A percentile compares a stretch with the other conserved stretches of the same genome.
Conservation (phyloP, 2,113 vertebrate genomes). For the Otis tarda region DNA sequence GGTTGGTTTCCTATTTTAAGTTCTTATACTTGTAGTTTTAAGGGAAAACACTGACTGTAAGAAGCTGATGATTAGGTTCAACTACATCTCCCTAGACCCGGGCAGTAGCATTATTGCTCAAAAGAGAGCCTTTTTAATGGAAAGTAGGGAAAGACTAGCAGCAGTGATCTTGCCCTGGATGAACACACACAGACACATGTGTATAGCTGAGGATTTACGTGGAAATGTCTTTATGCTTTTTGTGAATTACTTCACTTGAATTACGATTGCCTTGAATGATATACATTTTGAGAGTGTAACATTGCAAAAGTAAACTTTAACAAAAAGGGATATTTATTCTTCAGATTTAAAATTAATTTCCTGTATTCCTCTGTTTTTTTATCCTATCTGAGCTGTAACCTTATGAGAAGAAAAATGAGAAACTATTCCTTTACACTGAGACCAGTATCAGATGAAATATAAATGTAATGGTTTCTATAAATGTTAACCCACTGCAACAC, state of each 20-base stretch:
- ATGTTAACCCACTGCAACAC: slow-evolving; percentile 65
- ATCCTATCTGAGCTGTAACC: slow-evolving; percentile 70
- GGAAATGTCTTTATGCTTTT: slow-evolving; percentile 41
- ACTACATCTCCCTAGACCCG: neutral
- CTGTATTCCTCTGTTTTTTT: slow-evolving; percentile 72
- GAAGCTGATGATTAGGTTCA: slow-evolving; percentile 24
- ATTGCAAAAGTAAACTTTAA: slow-evolving; percentile 71
- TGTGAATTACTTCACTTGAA: slow-evolving; percentile 70
- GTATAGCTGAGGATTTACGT: slow-evolving; percentile 27
- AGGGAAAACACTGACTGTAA: slow-evolving; percentile 48
- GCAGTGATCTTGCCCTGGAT: neutral
- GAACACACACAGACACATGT: neutral
- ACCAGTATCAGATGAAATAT: slow-evolving; percentile 71
- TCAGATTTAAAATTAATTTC: slow-evolving; percentile 84
- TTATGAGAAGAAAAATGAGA: slow-evolving; percentile 74
- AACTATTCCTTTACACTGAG: slow-evolving; percentile 69
- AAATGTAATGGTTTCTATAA: slow-evolving; percentile 70
- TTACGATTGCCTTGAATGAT: slow-evolving; percentile 54
- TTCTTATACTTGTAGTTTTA: slow-evolving; percentile 59
- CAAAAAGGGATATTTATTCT: slow-evolving; percentile 76
- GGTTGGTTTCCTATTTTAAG: slow-evolving; percentile 50
- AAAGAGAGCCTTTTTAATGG: neutral
- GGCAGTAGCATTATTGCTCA: neutral
- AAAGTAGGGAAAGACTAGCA: neutral
- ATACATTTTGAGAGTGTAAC: slow-evolving; percentile 70